Evolutionary conservation across 2,888 invertebrate genomes (phyloP).

Genomic region (Drosophila putrida): DNA sequence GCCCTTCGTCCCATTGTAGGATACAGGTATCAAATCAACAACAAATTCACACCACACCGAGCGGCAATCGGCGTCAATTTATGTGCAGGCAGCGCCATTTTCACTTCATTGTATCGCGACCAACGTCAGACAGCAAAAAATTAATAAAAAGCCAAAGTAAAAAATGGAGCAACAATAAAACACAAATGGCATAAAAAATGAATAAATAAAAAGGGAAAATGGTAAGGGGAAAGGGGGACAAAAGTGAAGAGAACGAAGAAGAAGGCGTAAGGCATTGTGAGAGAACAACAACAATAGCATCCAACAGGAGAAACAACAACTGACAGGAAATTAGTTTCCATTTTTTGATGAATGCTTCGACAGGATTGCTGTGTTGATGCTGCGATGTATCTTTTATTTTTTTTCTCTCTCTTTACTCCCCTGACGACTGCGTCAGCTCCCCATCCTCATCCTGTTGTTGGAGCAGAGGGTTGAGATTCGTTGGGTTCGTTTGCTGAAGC

Average conservation of each 20-base stretch:
- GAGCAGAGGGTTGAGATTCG: conserved; percentile 35
- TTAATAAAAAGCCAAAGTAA: conserved; percentile 78
- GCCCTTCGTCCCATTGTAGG: conserved; percentile 2
- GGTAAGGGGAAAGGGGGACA: conserved; percentile 25
- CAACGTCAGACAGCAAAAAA: conserved; percentile 80
- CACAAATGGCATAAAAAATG: conserved; percentile 66
- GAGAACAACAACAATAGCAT: conserved; percentile 63
- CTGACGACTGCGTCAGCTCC: conserved; percentile 43
- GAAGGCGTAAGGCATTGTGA: conserved; percentile 80
- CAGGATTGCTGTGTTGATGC: conserved; percentile 79
- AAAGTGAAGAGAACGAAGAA: conserved; percentile 53
- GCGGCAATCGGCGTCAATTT: conserved; percentile 80
- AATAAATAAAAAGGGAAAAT: conserved; percentile 42
- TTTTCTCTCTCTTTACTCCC: conserved; percentile 10
- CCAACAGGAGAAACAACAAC: conserved; percentile 79
- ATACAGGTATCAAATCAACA: conserved; percentile 32
- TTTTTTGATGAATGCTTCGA: conserved; percentile 85
- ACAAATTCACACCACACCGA: conserved; percentile 22
- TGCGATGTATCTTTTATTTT: conserved; percentile 51
- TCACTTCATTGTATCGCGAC: conserved; percentile 81
- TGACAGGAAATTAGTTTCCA: conserved; percentile 85
- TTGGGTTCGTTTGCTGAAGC: conserved; percentile 12
- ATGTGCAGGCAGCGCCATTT: conserved; percentile 82
- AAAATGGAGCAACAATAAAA: conserved; percentile 81
- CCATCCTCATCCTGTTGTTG: conserved; percentile 52